Evolutionary conservation across 2,113 vertebrate species (phyloP).

Genomic region (Callipepla squamata): DNA sequence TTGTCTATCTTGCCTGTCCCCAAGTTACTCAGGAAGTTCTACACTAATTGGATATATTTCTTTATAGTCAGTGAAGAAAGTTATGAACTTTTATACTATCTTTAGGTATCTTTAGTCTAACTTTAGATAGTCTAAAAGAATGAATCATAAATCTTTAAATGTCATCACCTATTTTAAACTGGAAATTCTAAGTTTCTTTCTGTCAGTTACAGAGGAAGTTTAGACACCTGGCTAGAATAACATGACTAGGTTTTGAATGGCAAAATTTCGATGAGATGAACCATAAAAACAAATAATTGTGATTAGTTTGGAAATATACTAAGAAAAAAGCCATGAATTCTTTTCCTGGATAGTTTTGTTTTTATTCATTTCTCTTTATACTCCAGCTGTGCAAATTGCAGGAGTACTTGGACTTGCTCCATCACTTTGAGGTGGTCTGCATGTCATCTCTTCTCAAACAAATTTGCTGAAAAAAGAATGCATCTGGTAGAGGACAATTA

Average conservation of each 20-base stretch:
- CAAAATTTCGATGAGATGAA: background rate
- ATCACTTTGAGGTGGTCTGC: background rate
- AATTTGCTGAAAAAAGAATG: background rate
- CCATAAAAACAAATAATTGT: background rate
- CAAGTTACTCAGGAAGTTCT: constrained; percentile 34
- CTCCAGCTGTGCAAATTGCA: background rate
- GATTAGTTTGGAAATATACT: background rate
- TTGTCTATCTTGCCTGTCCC: constrained; percentile 31
- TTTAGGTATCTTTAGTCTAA: constrained; percentile 44
- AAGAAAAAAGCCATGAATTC: background rate
- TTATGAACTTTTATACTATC: constrained; percentile 15
- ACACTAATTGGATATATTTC: constrained; percentile 18
- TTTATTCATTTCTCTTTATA: background rate
- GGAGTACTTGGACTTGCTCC: background rate
- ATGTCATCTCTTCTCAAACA: background rate
- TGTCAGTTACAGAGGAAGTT: background rate
- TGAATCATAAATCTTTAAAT: constrained; percentile 60
- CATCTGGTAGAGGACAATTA: background rate
- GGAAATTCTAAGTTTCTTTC: background rate
- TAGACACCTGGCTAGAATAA: background rate
- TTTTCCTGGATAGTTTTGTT: background rate
- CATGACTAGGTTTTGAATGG: background rate
- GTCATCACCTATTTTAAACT: constrained; percentile 26
- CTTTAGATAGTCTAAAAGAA: constrained; percentile 48
- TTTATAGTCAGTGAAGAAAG: constrained; percentile 27